phyloP scores from a whole-genome alignment of 1,140 invertebrate species.

The Eubasilissa regina region DNA sequence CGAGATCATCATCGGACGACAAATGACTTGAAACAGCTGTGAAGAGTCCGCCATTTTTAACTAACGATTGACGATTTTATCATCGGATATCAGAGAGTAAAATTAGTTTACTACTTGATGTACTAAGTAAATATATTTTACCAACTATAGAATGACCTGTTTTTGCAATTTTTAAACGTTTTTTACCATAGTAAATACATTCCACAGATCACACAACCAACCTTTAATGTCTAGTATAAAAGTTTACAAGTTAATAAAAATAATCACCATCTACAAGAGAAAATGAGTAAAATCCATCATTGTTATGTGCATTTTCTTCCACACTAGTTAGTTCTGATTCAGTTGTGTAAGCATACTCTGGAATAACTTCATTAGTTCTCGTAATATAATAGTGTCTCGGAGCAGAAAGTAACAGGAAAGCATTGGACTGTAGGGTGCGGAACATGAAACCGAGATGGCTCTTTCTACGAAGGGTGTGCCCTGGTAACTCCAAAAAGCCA shows the following conservation, averaged over 20 bases:
- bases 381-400: conserved; percentile 72
- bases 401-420: conserved; percentile 83
- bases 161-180: too few species aligned
- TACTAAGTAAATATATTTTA: too few species aligned
- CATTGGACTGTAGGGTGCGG: conserved; percentile 79
- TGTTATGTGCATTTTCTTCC: conserved; percentile 64
- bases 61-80: too few species aligned
- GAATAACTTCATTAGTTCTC: conserved; percentile 67
- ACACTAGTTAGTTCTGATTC: conserved; percentile 53
- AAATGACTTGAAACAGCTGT: too few species aligned
- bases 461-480: conserved; percentile 78
- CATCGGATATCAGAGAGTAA: too few species aligned
- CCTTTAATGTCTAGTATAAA: conserved; percentile 8
- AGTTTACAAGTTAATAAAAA: not conserved
- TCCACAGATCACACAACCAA: too few species aligned
- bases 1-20: too few species aligned
- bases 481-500: conserved; percentile 84
- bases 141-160: too few species aligned
- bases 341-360: conserved; percentile 59
- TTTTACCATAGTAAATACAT: too few species aligned
- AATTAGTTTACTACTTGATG: too few species aligned
- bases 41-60: too few species aligned
- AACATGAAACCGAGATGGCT: conserved; percentile 84
- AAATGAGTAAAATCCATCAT: conserved; percentile 66
- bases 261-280: conserved; percentile 65